Evolutionary conservation across 2,797 vertebrate genomes (phyloP).

Genomic region (Ceyx erithaca): DNA sequence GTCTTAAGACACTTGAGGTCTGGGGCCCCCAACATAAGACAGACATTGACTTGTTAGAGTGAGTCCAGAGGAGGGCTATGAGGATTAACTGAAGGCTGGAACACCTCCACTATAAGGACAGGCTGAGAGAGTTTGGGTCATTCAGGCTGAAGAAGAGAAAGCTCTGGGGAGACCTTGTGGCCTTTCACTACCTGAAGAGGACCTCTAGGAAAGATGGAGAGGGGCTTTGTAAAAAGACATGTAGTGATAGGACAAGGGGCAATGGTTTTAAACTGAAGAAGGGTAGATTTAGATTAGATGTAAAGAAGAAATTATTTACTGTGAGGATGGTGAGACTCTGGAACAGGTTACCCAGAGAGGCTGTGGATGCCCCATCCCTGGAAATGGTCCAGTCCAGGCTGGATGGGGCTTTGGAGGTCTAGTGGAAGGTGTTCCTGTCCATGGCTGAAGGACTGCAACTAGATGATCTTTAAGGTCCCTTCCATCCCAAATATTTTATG

Average conservation of each 20-base stretch:
- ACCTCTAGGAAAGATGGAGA: background rate
- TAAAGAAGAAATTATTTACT: no score
- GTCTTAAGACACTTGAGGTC: background rate
- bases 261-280: background rate
- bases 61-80: background rate
- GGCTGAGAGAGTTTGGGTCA: background rate
- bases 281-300: no score
- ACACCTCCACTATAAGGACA: background rate
- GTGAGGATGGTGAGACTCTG: no score
- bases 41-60: background rate
- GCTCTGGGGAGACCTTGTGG: background rate
- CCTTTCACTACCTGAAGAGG: background rate
- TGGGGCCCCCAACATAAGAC: background rate
- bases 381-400: background rate
- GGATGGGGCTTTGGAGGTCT: background rate
- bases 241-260: background rate
- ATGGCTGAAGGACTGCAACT: no score
- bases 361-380: background rate
- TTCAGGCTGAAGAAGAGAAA: background rate
- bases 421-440: background rate
- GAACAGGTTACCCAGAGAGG: no score
- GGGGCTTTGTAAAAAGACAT: background rate
- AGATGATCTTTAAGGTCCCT: background rate
- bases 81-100: background rate
- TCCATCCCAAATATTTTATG: background rate